These are phyloP conservation scores for Salvelinus namaycush DNA, from an alignment of 2,113 vertebrate genomes.

Conservation along the genomic window DNA sequence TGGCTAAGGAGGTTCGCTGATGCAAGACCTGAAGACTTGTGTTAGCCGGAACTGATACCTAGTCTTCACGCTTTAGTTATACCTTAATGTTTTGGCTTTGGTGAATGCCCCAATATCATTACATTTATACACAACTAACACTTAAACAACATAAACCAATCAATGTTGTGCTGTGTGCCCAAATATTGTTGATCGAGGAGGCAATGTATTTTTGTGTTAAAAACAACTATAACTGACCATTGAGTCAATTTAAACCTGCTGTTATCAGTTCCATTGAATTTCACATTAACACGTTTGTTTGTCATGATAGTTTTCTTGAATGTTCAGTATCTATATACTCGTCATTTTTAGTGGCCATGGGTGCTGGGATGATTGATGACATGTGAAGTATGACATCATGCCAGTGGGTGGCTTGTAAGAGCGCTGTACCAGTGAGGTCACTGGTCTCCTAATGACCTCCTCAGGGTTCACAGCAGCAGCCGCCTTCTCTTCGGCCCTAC, in stretches of 20 bases:
- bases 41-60: too few relatives aligned
- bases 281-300: conserved; percentile 43
- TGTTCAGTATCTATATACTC: conserved; percentile 33
- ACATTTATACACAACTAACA: too few relatives aligned
- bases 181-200: too few relatives aligned
- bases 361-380: conserved; percentile 40
- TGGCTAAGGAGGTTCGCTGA: neutral
- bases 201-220: too few relatives aligned
- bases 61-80: too few relatives aligned
- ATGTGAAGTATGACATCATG: conserved; percentile 52
- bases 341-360: conserved; percentile 47
- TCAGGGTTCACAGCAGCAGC: conserved; percentile 34
- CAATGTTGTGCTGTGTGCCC: too few relatives aligned
- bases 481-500: neutral
- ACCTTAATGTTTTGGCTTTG: too few relatives aligned
- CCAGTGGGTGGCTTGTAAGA: conserved; percentile 53
- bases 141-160: too few relatives aligned
- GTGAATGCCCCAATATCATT: too few relatives aligned
- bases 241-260: too few relatives aligned
- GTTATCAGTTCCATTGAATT: neutral
- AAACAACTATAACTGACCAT: too few relatives aligned
- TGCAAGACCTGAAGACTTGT: too few relatives aligned
- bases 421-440: conserved; percentile 63
- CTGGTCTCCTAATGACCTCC: conserved; percentile 51
- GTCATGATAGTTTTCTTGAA: conserved; percentile 28